Evolutionary conservation across 2,888 invertebrate species (phyloP).

Genomic region (Drosophila atripex): DNA sequence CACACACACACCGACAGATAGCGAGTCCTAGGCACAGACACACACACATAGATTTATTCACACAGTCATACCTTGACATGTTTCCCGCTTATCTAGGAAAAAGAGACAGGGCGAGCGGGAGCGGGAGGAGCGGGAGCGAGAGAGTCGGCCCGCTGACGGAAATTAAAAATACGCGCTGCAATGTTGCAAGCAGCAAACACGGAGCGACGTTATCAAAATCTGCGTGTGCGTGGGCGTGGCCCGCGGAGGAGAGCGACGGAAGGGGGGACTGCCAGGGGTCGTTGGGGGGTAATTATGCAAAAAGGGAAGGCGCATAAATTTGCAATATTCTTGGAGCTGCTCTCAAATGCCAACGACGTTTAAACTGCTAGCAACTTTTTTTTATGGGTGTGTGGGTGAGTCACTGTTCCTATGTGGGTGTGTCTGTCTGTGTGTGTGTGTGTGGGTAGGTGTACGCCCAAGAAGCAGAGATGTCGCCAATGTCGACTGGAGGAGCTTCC

Average conservation of each 20-base stretch:
- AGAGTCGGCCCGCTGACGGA: slow-evolving; percentile 63
- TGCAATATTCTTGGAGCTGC: slow-evolving; percentile 70
- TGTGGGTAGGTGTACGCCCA: background rate
- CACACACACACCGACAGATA: slow-evolving; percentile 16
- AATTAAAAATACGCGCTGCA: slow-evolving; percentile 79
- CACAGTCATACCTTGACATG: slow-evolving; percentile 69
- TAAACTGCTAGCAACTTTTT: slow-evolving; percentile 74
- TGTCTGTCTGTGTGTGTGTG: no score
- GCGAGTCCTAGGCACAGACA: slow-evolving; percentile 3
- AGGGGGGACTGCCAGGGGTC: slow-evolving; percentile 19
- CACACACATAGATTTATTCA: slow-evolving; percentile 4
- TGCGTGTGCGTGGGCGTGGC: slow-evolving; percentile 47
- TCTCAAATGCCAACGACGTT: slow-evolving; percentile 78
- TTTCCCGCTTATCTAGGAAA: slow-evolving; percentile 72
- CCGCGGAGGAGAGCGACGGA: background rate
- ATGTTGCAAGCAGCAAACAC: slow-evolving; percentile 70
- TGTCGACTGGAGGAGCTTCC: slow-evolving; percentile 41
- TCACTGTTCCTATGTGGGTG: background rate
- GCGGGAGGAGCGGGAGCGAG: no score
- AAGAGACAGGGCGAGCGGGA: slow-evolving; percentile 23
- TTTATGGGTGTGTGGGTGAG: slow-evolving; percentile 28
- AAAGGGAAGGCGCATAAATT: slow-evolving; percentile 77
- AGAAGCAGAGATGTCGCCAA: slow-evolving; percentile 51
- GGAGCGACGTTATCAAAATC: slow-evolving; percentile 75
- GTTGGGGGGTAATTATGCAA: slow-evolving; percentile 76